Percentiles rank a stretch among this genome's conserved stretches.
These are phyloP conservation scores for Rhabdornis inornatus DNA, from an alignment of 2,113 vertebrate species.

Conservation along the genomic window DNA sequence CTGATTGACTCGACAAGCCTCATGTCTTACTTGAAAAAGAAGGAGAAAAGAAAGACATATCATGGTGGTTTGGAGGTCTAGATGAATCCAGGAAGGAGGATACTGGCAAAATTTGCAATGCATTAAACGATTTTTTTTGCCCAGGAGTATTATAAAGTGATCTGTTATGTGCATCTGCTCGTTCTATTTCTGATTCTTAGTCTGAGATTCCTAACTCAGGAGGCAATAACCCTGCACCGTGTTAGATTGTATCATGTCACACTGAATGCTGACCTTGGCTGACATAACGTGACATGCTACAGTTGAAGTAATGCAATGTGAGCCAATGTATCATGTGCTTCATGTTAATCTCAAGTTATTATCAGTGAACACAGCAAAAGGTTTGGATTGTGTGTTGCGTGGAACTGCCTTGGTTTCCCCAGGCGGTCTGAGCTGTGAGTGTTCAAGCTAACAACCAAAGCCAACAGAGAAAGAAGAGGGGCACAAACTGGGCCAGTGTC, in stretches of 20 bases:
- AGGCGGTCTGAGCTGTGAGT: neutral
- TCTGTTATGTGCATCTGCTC: conserved; percentile 34
- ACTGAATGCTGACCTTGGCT: neutral
- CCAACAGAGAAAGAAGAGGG: neutral
- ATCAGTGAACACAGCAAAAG: neutral
- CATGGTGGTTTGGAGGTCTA: neutral
- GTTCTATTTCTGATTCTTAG: conserved; percentile 45
- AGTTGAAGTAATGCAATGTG: neutral
- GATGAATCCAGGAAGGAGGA: neutral
- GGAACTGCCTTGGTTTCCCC: neutral
- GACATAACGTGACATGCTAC: conserved; percentile 22
- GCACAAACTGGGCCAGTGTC: neutral
- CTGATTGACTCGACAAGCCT: neutral
- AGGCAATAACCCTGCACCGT: conserved; percentile 9
- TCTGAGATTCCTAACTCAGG: conserved; percentile 4
- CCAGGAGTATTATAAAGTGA: conserved; percentile 24
- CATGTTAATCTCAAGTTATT: conserved; percentile 41
- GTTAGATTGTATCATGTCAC: conserved; percentile 39
- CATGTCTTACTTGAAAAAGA: neutral
- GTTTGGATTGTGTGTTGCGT: neutral
- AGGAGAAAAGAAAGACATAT: neutral
- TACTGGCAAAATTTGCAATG: neutral
- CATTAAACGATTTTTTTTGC: neutral
- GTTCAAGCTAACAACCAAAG: neutral
- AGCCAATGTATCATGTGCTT: conserved; percentile 21